Evolutionary conservation across 2,113 vertebrate genomes (phyloP), one percentile per base, ranked within the genome.

Genomic region (Notothenia coriiceps): DNA sequence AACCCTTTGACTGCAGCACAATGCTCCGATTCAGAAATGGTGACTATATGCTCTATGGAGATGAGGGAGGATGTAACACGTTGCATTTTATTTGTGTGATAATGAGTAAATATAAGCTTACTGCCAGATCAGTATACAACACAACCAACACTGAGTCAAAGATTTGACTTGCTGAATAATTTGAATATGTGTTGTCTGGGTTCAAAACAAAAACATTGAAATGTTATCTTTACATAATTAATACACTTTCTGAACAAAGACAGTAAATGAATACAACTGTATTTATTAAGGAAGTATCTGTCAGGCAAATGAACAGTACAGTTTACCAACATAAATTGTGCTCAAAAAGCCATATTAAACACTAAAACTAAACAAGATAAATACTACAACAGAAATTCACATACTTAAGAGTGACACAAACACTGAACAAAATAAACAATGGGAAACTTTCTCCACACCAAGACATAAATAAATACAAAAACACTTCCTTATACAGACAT

Each of bases 321-420:
- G 72, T 90, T 79, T 76, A 57, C 52, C 75, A 82, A 87, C 20
- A 73, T 50, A 74, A 82, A 88, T 55, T 82, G 77, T 86, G 82
- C 76, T 78, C 74, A 79, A 81, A 73, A 87, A 80, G 76, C 62
- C 46, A 56, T 20, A 15, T 68, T 51, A 74, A 70, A 60, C 15
- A 70, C 51, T 59, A 66, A 47, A 54, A 51, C 22, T 43, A 78
- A 74, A 86, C 51, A 57, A 66, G 51, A 78, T 85, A 91, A 90
- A 90, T 89, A 89, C 80, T 77, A 85, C 80, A 84, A 88, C 56
- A 78, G 59, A 86, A 82, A 84, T 89, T 90, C 90, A 90, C 87
- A 91, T 88, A 74, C 61, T 84, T 66, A 70, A 81, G 87, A 22
- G 22, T 22, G 22, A 87, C 49, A 71, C 20, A 79, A 78, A 90